phyloP scores from a whole-genome alignment of 2,888 invertebrate genomes.

The Nymphalis polychloros region DNA sequence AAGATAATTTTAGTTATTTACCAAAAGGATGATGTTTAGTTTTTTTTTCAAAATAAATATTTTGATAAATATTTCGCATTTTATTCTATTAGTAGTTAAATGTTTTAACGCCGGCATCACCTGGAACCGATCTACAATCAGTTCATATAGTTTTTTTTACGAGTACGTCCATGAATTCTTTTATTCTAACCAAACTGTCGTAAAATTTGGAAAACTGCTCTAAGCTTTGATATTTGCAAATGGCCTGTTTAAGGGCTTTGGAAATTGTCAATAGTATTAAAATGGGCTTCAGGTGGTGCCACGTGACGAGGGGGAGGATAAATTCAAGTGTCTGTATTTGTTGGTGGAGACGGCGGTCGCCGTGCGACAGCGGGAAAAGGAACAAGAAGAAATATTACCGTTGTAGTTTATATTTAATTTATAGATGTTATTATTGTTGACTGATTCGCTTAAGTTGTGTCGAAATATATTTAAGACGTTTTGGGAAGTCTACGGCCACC shows the following conservation, averaged over 20 bases:
- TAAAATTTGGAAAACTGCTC: background rate
- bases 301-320: slow-evolving; percentile 56
- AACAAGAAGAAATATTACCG: slow-evolving; percentile 52
- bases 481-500: no score
- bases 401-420: slow-evolving; percentile 17
- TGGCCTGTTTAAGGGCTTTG: background rate
- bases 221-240: background rate
- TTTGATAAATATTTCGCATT: slow-evolving; percentile 43
- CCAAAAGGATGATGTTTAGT: slow-evolving; percentile 40
- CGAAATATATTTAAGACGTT: no score
- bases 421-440: no score
- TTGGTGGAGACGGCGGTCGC: slow-evolving; percentile 72
- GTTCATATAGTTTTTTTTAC: slow-evolving; percentile 2
- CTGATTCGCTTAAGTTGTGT: background rate
- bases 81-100: slow-evolving; percentile 46
- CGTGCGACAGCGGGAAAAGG: slow-evolving; percentile 66
- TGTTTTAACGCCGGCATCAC: slow-evolving; percentile 77
- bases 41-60: slow-evolving; percentile 54
- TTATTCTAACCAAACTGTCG: background rate
- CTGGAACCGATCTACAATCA: slow-evolving; percentile 45
- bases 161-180: slow-evolving; percentile 31
- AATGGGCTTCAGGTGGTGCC: slow-evolving; percentile 62
- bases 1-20: slow-evolving; percentile 39
- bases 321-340: slow-evolving; percentile 69
- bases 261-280: slow-evolving; percentile 15